A percentile compares a stretch with the other conserved stretches of the same genome.
Conservation (phyloP, 1,140 invertebrate genomes). For the Penaeus indicus region DNA sequence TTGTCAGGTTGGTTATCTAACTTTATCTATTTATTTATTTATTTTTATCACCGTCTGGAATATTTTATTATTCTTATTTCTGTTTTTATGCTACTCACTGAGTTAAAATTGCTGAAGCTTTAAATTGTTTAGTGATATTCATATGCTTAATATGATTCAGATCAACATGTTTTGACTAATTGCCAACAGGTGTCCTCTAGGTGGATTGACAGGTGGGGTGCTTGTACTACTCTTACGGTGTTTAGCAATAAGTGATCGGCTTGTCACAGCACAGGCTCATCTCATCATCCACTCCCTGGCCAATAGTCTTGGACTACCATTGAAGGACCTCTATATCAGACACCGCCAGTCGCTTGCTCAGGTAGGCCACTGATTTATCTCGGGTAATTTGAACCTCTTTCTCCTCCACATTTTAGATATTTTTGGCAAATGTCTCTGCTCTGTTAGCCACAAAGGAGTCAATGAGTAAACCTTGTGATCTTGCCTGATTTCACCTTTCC, state of each 20-base stretch:
- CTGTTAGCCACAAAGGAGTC: too few species aligned
- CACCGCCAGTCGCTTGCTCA: conserved; percentile 41
- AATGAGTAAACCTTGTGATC: too few species aligned
- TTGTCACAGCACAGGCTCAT: conserved; percentile 32
- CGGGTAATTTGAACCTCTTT: too few species aligned
- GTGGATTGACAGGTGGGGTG: conserved; percentile 33
- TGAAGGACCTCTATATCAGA: conserved; percentile 39
- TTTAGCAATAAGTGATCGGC: conserved; percentile 9
- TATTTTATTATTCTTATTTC: too few species aligned
- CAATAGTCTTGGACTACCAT: conserved; percentile 14
- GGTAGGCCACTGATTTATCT: background rate
- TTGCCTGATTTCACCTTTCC: too few species aligned
- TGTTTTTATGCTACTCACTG: too few species aligned
- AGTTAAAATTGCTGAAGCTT: background rate
- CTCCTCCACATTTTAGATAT: too few species aligned
- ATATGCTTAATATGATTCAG: too few species aligned
- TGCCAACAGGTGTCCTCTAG: conserved; percentile 21
- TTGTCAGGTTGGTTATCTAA: conserved; percentile 27
- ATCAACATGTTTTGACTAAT: too few species aligned
- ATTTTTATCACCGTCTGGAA: too few species aligned
- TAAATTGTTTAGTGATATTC: too few species aligned
- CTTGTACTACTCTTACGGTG: conserved; percentile 43
- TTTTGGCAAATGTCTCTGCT: too few species aligned
- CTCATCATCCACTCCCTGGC: conserved; percentile 45
- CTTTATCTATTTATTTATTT: background rate